phyloP scores from a whole-genome alignment of 2,888 invertebrate species.

The Ptycholaimellus sp. region DNA sequence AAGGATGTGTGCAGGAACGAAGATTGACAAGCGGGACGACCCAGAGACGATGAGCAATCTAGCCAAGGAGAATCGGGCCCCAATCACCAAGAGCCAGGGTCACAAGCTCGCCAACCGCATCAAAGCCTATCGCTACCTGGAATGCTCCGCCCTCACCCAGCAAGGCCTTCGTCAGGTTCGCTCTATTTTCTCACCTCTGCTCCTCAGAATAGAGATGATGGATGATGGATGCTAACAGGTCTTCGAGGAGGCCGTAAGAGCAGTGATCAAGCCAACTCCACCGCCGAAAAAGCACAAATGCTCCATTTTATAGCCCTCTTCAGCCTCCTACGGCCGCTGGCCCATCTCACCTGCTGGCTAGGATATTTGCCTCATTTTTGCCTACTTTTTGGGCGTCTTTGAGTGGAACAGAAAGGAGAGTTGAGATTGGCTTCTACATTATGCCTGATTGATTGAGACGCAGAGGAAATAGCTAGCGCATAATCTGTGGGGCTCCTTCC shows the following conservation, averaged over 20 bases:
- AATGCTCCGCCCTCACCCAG: slow-evolving; percentile 95
- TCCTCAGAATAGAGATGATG: too few relatives aligned
- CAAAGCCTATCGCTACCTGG: slow-evolving; percentile 93
- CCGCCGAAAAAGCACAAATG: slow-evolving; percentile 40
- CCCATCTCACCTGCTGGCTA: too few relatives aligned
- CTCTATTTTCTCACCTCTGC: too few relatives aligned
- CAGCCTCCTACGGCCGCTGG: too few relatives aligned
- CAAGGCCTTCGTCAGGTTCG: slow-evolving; percentile 78
- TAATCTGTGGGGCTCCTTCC: too few relatives aligned
- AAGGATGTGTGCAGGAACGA: slow-evolving; percentile 74
- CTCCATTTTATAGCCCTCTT: slow-evolving; percentile 13
- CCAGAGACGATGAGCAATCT: slow-evolving; percentile 71
- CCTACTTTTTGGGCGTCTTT: too few relatives aligned
- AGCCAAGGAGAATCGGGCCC: slow-evolving; percentile 73
- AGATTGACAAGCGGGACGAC: slow-evolving; percentile 94
- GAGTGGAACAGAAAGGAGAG: too few relatives aligned
- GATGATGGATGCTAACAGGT: too few relatives aligned
- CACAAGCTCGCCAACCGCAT: slow-evolving; percentile 92
- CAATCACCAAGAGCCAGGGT: slow-evolving; percentile 86
- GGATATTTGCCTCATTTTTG: too few relatives aligned
- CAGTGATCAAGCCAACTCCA: slow-evolving; percentile 85
- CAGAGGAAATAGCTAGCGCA: too few relatives aligned
- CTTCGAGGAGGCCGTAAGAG: slow-evolving; percentile 92
- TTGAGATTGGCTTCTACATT: too few relatives aligned
- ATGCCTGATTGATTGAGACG: too few relatives aligned